These are phyloP conservation scores for Polymixis lichenea DNA, from an alignment of 2,888 invertebrate genomes.

Conservation along the genomic window DNA sequence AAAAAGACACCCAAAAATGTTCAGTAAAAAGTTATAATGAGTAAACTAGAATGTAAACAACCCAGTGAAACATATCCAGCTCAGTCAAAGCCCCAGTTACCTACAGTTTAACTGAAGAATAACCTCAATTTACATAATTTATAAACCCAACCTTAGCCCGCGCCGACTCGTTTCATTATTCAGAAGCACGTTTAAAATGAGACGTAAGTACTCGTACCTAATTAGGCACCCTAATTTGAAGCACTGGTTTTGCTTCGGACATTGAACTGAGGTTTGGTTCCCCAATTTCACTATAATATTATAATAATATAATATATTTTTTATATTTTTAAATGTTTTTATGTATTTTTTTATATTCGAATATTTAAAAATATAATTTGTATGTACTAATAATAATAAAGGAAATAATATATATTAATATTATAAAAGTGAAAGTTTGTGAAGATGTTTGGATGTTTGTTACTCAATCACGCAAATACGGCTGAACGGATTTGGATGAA, in stretches of 20 bases:
- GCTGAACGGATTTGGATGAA: background rate
- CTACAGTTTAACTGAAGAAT: constrained; percentile 23
- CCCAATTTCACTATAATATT: no score
- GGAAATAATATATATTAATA: no score
- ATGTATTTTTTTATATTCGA: no score
- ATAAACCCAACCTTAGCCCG: constrained; percentile 33
- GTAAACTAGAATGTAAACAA: constrained; percentile 16
- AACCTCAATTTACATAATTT: constrained; percentile 33
- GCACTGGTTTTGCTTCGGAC: constrained; percentile 24
- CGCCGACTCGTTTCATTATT: constrained; percentile 52
- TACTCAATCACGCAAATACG: no score
- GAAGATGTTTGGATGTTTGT: no score
- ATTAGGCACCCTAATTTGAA: constrained; percentile 46
- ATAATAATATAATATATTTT: no score
- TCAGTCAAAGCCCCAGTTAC: constrained; percentile 1
- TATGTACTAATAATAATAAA: no score
- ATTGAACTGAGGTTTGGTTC: background rate
- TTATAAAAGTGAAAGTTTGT: no score
- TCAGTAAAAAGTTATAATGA: constrained; percentile 5
- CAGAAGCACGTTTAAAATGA: constrained; percentile 47
- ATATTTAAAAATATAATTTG: no score
- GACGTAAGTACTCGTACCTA: constrained; percentile 36
- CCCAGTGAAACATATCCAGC: constrained; percentile 5
- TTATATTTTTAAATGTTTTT: no score
- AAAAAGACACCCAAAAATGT: background rate